phyloP scores from a whole-genome alignment of 2,888 invertebrate genomes.

The Heliconius erato region DNA sequence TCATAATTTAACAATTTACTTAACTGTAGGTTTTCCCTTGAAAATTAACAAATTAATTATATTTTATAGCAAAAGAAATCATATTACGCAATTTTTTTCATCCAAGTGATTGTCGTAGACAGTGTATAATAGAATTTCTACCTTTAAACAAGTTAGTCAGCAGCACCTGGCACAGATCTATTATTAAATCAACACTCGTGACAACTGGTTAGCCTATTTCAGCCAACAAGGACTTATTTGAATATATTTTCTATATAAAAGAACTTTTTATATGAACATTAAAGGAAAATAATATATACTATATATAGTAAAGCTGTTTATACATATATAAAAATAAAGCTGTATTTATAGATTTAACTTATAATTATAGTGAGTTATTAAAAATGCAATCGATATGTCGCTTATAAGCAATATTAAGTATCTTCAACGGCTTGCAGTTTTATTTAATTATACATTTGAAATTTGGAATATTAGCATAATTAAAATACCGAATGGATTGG shows the following conservation, averaged over 20 bases:
- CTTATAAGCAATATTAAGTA: no score
- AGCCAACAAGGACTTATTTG: conserved; percentile 15
- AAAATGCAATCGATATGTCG: no score
- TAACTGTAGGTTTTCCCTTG: no score
- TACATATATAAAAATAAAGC: no score
- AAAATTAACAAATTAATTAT: neutral
- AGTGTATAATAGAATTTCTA: conserved; percentile 16
- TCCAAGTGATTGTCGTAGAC: neutral
- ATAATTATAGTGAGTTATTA: no score
- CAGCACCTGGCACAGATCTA: conserved; percentile 31
- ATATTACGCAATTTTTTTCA: neutral
- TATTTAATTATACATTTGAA: no score
- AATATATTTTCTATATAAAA: conserved; percentile 3
- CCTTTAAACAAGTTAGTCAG: conserved; percentile 21
- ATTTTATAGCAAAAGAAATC: neutral
- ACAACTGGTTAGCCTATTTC: conserved; percentile 32
- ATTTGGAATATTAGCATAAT: no score
- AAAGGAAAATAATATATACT: neutral
- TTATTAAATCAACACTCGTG: conserved; percentile 30
- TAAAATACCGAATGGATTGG: no score
- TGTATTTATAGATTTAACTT: no score
- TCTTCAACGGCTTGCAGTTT: no score
- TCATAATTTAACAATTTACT: no score
- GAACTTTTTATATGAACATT: neutral
- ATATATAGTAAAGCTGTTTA: neutral